phyloP scores from a whole-genome alignment of 1,140 invertebrate genomes.

The Cheumatopsyche charites region DNA sequence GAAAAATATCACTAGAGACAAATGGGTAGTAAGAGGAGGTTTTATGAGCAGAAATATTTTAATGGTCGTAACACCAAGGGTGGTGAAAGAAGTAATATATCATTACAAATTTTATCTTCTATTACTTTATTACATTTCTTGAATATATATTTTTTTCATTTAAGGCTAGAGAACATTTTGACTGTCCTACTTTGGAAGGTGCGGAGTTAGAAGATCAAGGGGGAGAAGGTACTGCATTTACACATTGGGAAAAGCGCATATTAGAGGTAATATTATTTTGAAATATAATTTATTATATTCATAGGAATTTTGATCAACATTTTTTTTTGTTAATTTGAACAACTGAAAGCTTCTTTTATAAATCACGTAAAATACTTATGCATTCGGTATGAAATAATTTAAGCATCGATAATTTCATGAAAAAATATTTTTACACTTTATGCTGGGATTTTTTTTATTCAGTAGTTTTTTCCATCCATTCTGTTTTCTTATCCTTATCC shows the following conservation, averaged over 20 bases:
- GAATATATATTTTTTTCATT: not conserved
- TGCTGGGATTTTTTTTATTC: too few species aligned
- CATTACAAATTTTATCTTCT: not conserved
- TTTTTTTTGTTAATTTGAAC: too few species aligned
- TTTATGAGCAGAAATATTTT: constrained; percentile 76
- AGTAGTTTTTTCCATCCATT: too few species aligned
- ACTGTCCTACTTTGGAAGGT: constrained; percentile 88
- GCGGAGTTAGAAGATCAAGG: constrained; percentile 99
- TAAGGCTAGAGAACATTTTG: constrained; percentile 82
- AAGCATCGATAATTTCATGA: too few species aligned
- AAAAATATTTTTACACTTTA: too few species aligned
- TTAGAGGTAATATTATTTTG: constrained; percentile 77
- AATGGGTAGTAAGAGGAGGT: constrained; percentile 87
- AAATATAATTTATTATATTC: not conserved
- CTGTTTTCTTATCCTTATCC: too few species aligned
- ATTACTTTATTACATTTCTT: not conserved
- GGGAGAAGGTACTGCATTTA: constrained; percentile 93
- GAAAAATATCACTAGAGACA: constrained; percentile 73
- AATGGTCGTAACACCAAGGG: constrained; percentile 92
- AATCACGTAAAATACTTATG: too few species aligned
- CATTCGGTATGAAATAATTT: too few species aligned
- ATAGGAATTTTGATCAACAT: not conserved
- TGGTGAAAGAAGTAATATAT: constrained; percentile 73
- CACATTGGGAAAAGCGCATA: constrained; percentile 98
- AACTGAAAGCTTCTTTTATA: too few species aligned